These are phyloP conservation scores for Zaprionus nigranus DNA, from an alignment of 1,140 invertebrate species.

Conservation along the genomic window DNA sequence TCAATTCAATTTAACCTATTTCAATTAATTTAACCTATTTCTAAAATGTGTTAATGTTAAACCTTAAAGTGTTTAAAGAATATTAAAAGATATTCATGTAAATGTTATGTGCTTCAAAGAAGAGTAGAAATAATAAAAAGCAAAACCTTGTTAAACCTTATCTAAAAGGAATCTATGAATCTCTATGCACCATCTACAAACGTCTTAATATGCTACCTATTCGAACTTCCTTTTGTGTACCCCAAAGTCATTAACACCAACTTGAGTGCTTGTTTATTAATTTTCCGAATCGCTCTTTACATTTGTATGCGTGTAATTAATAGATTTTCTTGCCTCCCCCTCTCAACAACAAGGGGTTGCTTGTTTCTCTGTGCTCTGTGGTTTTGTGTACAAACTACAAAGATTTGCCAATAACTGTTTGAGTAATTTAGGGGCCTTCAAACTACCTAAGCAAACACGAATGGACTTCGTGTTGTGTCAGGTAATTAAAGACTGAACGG, in stretches of 20 bases:
- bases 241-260: background rate
- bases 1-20: background rate
- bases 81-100: too few species aligned
- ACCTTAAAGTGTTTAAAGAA: too few species aligned
- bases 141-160: too few species aligned
- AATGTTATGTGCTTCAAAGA: too few species aligned
- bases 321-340: background rate
- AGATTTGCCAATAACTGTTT: slow-evolving; percentile 8
- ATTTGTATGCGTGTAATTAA: slow-evolving; percentile 3
- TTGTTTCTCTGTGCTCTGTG: background rate
- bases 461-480: slow-evolving; percentile 6
- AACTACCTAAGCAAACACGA: slow-evolving; percentile 14
- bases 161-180: background rate
- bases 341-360: background rate
- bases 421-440: background rate
- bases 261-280: background rate
- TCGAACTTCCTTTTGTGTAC: background rate
- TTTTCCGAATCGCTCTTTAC: background rate
- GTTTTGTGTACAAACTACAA: slow-evolving; percentile 7
- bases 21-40: background rate
- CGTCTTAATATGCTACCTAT: background rate
- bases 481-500: slow-evolving; percentile 23
- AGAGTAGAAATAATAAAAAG: background rate
- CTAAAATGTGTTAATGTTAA: background rate
- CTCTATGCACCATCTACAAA: background rate